Percentiles rank a stretch among this genome's conserved stretches.
phyloP scores from a whole-genome alignment of 2,113 vertebrate species.

The Heterotilapia buettikoferi region DNA sequence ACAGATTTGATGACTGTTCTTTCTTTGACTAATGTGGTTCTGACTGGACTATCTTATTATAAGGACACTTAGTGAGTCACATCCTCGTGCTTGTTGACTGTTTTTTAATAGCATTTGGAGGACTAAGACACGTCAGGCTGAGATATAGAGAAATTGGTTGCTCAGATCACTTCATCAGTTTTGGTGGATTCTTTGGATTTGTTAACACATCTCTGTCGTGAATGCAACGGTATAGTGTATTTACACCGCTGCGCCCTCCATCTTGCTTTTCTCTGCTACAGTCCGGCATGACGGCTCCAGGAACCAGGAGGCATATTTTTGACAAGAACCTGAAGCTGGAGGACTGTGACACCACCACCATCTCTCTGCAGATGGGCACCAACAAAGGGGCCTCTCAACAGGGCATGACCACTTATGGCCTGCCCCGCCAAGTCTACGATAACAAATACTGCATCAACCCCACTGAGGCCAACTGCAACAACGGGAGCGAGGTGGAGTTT shows the following conservation, averaged over 20 bases:
- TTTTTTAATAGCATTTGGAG: not conserved
- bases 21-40: not conserved
- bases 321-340: slow-evolving; percentile 89
- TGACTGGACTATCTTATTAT: not conserved
- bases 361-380: slow-evolving; percentile 95
- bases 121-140: not conserved
- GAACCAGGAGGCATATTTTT: slow-evolving; percentile 91
- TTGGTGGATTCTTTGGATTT: not conserved
- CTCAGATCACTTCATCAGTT: not conserved
- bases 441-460: slow-evolving; percentile 83
- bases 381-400: slow-evolving; percentile 90
- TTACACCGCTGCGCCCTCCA: not conserved
- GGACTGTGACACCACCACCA: slow-evolving; percentile 80
- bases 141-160: not conserved
- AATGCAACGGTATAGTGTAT: not conserved
- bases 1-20: not conserved
- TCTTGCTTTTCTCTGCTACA: slow-evolving; percentile 19
- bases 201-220: not conserved
- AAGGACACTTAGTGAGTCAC: not conserved
- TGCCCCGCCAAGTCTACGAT: slow-evolving; percentile 90
- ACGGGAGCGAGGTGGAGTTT: slow-evolving; percentile 70
- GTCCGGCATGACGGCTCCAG: slow-evolving; percentile 92
- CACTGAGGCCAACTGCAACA: slow-evolving; percentile 58
- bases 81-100: not conserved
- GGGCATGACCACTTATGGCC: slow-evolving; percentile 94